Conservation (phyloP, 2,113 vertebrate species). For the Oncorhynchus tshawytscha region DNA sequence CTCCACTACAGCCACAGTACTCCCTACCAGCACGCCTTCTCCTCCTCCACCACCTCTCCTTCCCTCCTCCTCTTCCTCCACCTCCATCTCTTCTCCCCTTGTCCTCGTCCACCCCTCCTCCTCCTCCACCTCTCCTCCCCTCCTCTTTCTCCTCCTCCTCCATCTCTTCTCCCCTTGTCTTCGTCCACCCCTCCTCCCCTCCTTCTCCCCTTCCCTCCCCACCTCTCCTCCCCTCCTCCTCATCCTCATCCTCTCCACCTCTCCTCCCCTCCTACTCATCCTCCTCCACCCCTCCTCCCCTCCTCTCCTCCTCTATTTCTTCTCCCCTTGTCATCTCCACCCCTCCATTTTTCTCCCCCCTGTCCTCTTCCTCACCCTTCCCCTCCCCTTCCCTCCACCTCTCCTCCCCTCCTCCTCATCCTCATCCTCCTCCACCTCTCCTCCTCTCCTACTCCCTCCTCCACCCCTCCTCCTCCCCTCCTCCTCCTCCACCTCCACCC, state of each 20-base stretch:
- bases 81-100: not conserved
- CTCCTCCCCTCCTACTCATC: not conserved
- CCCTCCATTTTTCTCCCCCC: not conserved
- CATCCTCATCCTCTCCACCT: too few relatives aligned
- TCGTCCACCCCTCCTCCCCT: not conserved
- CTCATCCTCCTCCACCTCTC: too few relatives aligned
- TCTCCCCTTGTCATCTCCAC: not conserved
- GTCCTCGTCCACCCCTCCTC: not conserved
- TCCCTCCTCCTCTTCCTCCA: not conserved
- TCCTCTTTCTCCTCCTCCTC: not conserved
- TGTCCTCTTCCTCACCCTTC: not conserved
- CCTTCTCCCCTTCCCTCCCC: not conserved
- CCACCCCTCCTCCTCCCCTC: not conserved
- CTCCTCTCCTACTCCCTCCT: too few relatives aligned
- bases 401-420: too few relatives aligned
- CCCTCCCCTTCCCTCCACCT: not conserved
- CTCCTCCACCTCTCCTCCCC: not conserved
- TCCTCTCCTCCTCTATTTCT: not conserved
- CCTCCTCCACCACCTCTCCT: slow-evolving; percentile 2
- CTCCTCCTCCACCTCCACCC: not conserved
- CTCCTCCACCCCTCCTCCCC: not conserved
- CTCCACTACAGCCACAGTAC: slow-evolving; percentile 12
- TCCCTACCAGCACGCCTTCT: slow-evolving; percentile 9
- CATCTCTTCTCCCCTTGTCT: not conserved
- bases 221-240: not conserved